These are phyloP conservation scores for Xiphophorus hellerii DNA, from an alignment of 2,113 vertebrate genomes.

Conservation along the genomic window DNA sequence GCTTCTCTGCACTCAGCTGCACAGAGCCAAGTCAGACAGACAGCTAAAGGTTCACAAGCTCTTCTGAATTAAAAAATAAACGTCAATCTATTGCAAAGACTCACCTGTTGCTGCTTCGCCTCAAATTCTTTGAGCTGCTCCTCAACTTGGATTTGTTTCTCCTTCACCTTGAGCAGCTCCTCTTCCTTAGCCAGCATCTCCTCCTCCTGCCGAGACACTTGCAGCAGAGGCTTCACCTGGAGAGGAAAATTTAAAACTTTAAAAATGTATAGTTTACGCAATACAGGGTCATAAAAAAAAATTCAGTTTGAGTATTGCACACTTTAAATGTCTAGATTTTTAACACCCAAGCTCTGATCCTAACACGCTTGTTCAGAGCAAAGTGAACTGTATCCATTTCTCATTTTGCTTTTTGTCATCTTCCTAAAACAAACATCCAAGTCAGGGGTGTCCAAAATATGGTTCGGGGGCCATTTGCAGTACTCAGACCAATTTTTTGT, in stretches of 20 bases:
- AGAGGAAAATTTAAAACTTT: not conserved
- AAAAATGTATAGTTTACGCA: not conserved
- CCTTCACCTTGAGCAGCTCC: conserved; percentile 89
- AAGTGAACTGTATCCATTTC: too few relatives aligned
- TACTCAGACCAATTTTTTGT: too few relatives aligned
- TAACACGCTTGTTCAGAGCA: too few relatives aligned
- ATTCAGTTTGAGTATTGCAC: not conserved
- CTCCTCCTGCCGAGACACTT: conserved; percentile 95
- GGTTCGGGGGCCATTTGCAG: too few relatives aligned
- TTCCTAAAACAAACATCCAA: too few relatives aligned
- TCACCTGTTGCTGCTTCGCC: conserved; percentile 88
- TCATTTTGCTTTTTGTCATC: too few relatives aligned
- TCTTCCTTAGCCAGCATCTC: conserved; percentile 95
- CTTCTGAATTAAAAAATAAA: not conserved
- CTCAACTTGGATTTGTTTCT: conserved; percentile 87
- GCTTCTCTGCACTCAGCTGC: conserved; percentile 90
- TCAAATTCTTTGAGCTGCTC: conserved; percentile 86
- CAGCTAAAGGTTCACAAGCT: not conserved
- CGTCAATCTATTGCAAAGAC: not conserved
- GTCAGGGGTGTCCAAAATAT: too few relatives aligned
- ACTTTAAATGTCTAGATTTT: not conserved
- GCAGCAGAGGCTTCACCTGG: conserved; percentile 95
- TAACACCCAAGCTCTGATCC: too few relatives aligned
- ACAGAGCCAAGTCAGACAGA: not conserved
- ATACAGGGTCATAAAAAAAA: not conserved